These are phyloP conservation scores for Cyphomyrus discorhynchus DNA, from an alignment of 2,113 vertebrate species.

Conservation along the genomic window DNA sequence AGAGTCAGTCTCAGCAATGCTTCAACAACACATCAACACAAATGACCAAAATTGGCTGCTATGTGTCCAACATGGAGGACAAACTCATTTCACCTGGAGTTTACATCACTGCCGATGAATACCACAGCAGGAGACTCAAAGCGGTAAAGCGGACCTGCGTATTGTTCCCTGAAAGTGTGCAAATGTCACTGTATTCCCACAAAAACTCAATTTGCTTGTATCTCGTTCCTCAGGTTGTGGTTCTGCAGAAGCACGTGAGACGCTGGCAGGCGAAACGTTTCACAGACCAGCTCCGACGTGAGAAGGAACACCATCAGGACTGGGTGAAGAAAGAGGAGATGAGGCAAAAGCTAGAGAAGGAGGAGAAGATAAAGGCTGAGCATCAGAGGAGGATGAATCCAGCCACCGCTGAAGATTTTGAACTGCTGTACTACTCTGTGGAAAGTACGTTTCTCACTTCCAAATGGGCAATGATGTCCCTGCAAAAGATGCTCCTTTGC, in stretches of 20 bases:
- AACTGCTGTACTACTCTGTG: constrained; percentile 74
- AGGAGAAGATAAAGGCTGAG: constrained; percentile 60
- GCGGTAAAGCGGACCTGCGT: constrained; percentile 60
- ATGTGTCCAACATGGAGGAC: constrained; percentile 72
- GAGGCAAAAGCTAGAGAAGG: constrained; percentile 60
- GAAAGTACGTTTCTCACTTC: constrained; percentile 65
- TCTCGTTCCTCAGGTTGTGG: constrained; percentile 59
- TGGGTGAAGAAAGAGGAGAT: constrained; percentile 65
- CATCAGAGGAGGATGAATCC: constrained; percentile 70
- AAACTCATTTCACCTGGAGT: constrained; percentile 63
- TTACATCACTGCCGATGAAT: constrained; percentile 72
- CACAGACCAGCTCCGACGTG: constrained; percentile 55
- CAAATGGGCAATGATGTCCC: neutral
- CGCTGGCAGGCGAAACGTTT: constrained; percentile 66
- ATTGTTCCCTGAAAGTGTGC: neutral
- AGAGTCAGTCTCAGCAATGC: constrained; percentile 66
- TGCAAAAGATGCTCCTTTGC: neutral
- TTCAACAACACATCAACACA: constrained; percentile 70
- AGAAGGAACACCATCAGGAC: constrained; percentile 53
- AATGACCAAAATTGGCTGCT: constrained; percentile 79
- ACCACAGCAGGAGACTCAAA: constrained; percentile 58
- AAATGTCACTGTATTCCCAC: neutral
- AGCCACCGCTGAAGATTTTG: constrained; percentile 74
- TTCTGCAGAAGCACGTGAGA: constrained; percentile 70
- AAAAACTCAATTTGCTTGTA: neutral